phyloP scores from a whole-genome alignment of 2,797 vertebrate species.

The Macroramphosus scolopax region DNA sequence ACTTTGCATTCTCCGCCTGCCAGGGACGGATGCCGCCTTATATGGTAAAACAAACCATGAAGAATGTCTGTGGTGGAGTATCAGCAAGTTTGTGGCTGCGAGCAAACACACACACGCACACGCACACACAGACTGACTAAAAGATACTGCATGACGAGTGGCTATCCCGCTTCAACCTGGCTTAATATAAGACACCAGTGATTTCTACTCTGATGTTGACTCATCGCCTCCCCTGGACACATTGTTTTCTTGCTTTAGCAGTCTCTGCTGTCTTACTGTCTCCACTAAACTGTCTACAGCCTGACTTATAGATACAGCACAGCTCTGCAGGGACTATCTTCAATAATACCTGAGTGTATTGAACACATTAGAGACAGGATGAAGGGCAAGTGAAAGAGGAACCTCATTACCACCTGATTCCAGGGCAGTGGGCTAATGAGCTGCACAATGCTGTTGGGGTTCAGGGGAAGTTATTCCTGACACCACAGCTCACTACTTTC shows the following conservation, averaged over 20 bases:
- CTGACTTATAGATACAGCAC: conserved; percentile 26
- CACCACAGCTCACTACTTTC: conserved; percentile 24
- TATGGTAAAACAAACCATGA: conserved; percentile 84
- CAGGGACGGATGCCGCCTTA: conserved; percentile 73
- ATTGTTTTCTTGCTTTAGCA: background rate
- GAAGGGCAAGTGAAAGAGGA: conserved; percentile 62
- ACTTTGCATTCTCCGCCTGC: conserved; percentile 72
- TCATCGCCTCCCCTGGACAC: background rate
- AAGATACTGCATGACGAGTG: too few species aligned
- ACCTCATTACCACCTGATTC: conserved; percentile 67
- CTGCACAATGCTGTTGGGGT: conserved; percentile 58
- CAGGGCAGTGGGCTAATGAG: conserved; percentile 73
- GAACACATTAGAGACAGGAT: conserved; percentile 31
- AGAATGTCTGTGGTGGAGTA: conserved; percentile 77
- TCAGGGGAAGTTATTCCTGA: conserved; percentile 63
- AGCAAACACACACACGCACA: background rate
- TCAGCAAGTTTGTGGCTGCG: conserved; percentile 70
- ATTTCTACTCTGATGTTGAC: conserved; percentile 5
- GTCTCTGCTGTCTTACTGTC: background rate
- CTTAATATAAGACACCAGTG: conserved; percentile 32
- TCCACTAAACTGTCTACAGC: background rate
- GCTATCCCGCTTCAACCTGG: conserved; percentile 33
- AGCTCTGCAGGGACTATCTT: conserved; percentile 38
- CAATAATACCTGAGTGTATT: conserved; percentile 46
- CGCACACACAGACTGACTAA: too few species aligned